Evolutionary conservation across 2,797 vertebrate genomes (phyloP), one percentile per base, ranked within the genome.

Genomic region (Poecilia velifera): DNA sequence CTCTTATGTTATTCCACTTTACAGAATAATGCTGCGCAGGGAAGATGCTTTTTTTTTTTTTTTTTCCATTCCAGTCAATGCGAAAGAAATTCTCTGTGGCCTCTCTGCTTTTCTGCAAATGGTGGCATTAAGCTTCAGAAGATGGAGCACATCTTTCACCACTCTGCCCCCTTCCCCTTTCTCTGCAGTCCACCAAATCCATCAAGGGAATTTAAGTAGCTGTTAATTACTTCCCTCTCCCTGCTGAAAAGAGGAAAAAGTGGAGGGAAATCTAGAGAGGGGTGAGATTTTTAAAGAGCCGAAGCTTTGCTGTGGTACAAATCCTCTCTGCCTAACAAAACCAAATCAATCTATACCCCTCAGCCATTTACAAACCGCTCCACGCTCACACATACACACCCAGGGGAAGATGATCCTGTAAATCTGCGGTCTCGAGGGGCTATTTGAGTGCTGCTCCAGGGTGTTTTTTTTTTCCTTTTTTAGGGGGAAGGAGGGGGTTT

Each of bases 371-470:
- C 80, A 84, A 77, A 81, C 84, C 77, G 49, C 85, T 80, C 82
- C 12, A n/a, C 57, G 0, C 83, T 72, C 81, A 74, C 87, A 79
- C 86, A 79, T 18, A 53, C 84, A 87, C 85, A 84, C 79, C 71
- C 84, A 81, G 51, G 70, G 80, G 86, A 93, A 93, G 92, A 91
- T 91, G 82, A 92, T 90, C 90, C 90, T 89, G 86, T 91, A 93
- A 93, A 94, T 93, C 91, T 87, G 72, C 41, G 75, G 72, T 92
- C 94, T 93, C 92, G 0, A 64, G 93, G 89, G 94, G 79, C 89
- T 90, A 89, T 93, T 94, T 95, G 90, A 94, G 94, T 94, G 93
- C 93, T 91, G 83, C 91, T 93, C 87, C 84, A 88, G 90, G 90
- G 91, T 31, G 34, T 81, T 90, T 88, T 82, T 66, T 45, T 49